A percentile compares a stretch with the other conserved stretches of the same genome.
Conservation (phyloP, 1,140 invertebrate species). For the Arion vulgaris region DNA sequence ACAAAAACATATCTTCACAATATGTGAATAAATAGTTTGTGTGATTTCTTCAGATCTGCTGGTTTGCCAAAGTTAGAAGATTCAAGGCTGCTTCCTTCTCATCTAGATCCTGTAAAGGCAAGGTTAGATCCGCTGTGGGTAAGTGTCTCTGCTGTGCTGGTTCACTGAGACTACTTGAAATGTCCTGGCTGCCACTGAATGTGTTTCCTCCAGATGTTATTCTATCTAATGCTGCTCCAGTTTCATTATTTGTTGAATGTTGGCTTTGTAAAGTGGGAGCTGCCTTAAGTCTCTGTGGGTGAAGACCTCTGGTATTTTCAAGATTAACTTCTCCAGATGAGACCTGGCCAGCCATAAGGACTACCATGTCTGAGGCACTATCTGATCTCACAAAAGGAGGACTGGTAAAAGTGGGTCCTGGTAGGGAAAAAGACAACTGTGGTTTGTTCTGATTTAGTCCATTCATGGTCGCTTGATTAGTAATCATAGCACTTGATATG, state of each 20-base stretch:
- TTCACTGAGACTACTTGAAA: background rate
- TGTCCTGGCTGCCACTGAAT: background rate
- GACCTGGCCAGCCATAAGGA: background rate
- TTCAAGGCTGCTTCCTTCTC: constrained; percentile 45
- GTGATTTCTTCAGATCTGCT: background rate
- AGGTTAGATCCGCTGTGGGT: background rate
- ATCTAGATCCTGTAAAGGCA: constrained; percentile 11
- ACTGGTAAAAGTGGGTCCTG: constrained; percentile 11
- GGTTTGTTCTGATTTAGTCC: constrained; percentile 9
- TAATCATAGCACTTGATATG: too few relatives aligned
- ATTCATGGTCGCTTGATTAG: background rate
- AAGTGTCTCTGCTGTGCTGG: background rate
- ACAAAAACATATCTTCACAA: too few relatives aligned
- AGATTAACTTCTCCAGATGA: too few relatives aligned
- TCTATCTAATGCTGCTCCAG: constrained; percentile 33
- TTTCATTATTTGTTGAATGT: background rate
- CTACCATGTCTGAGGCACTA: background rate
- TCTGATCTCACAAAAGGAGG: background rate
- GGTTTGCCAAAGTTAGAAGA: constrained; percentile 43
- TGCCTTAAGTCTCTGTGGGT: background rate
- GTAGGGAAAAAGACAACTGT: constrained; percentile 26
- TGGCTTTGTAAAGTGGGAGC: too few relatives aligned
- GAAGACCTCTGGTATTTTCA: background rate
- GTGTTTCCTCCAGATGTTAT: background rate
- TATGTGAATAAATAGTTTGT: too few relatives aligned